Base-by-base conservation (phyloP, 2,113 vertebrate genomes). In the Nesoenas mayeri region DNA sequence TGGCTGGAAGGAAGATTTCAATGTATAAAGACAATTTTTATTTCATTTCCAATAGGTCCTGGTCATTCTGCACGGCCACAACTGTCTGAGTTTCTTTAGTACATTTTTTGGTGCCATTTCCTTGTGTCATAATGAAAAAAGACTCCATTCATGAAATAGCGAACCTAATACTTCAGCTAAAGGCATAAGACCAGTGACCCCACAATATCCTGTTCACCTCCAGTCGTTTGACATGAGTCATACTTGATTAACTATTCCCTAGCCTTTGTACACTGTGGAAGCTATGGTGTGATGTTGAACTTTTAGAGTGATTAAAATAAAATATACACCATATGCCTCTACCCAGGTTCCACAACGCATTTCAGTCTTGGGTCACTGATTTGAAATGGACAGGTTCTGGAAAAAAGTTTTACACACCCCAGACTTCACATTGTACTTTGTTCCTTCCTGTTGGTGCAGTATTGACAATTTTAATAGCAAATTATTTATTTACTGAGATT, bases 131-230 rank as follows among this genome's bases (percentile, higher is more conserved):
- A 90, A 54, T 57, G 60, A 73, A 50, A 91, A 86, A 53, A 26
- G 88, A 74, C 25, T 58, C n/a, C 69, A 32, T 75, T 93, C 36
- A 26, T 19, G 44, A 85, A 44, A 86, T 26, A 81, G 36, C 25
- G 40, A 86, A 72, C n/a, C 22, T 65, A 73, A 19, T 40, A 31
- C 48, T 90, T 73, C 22, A 95, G 78, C 13, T 71, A 90, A 75
- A 87, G n/a, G 17, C 44, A 47, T 7, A 48, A 79, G 34, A n/a
- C 54, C 65, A 50, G 51, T 53, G 53, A 89, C 32, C 56, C 32
- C 57, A 87, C 66, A 85, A 69, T 65, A 89, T 88, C 73, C 84
- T 94, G 88, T 92, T 96, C 40, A 85, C 24, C 38, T 96, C 54
- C 44, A 94, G 29, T 67, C 84, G 87, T 73, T 29, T 88, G 70